A percentile compares a stretch with the other conserved stretches of the same genome.
Evolutionary conservation across 2,888 invertebrate species (phyloP).

Genomic region (Eilema griseolum): DNA sequence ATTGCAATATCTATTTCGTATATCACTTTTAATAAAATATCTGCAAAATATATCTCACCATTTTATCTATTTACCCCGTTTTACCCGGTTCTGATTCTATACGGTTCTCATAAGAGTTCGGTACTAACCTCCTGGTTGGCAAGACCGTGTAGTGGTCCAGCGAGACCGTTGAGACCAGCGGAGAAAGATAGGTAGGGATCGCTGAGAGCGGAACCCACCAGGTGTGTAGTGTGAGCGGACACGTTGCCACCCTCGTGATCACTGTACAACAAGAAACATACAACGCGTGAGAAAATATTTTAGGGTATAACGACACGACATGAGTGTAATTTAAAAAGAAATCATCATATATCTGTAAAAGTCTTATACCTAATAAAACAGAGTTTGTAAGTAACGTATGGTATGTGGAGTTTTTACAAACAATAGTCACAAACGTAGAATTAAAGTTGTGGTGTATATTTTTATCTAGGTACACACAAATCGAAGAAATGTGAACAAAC

Average conservation of each 20-base stretch:
- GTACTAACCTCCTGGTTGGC: slow-evolving; percentile 94
- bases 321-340: not conserved
- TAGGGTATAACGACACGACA: not conserved
- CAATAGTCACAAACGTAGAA: no score
- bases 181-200: slow-evolving; percentile 97
- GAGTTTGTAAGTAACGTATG: no score
- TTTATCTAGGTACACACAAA: not conserved
- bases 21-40: no score
- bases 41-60: no score
- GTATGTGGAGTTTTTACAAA: no score
- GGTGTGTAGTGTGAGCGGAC: slow-evolving; percentile 97
- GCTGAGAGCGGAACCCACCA: slow-evolving; percentile 97
- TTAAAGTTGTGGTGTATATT: not conserved
- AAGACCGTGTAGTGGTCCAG: slow-evolving; percentile 98
- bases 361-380: no score
- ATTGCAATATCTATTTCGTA: no score
- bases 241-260: slow-evolving; percentile 99
- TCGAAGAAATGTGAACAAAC: no score
- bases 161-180: slow-evolving; percentile 97
- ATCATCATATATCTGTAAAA: no score
- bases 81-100: not conserved
- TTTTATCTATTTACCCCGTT: not conserved
- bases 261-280: slow-evolving; percentile 69
- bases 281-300: not conserved
- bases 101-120: not conserved